These are phyloP conservation scores for Drosophila pseudoobscura DNA, from an alignment of 1,140 invertebrate genomes.

Conservation along the genomic window DNA sequence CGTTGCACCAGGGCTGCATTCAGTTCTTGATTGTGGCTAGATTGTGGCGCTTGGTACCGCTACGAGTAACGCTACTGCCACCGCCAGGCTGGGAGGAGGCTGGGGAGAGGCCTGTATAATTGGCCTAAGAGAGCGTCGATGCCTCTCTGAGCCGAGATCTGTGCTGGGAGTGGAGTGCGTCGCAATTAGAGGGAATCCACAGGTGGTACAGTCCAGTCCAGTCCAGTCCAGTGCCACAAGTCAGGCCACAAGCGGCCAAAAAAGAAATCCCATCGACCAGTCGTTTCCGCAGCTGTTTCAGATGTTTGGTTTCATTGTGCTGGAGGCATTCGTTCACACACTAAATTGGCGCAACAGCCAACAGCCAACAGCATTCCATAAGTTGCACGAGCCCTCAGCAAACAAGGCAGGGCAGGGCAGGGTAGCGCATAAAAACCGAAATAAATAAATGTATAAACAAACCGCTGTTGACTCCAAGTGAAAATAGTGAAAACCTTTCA, in stretches of 20 bases:
- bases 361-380: constrained; percentile 28
- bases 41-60: constrained; percentile 27
- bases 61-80: constrained; percentile 7
- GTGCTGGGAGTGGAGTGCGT: no score
- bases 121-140: no score
- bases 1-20: neutral
- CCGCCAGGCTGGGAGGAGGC: neutral
- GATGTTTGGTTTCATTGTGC: constrained; percentile 5
- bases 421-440: constrained; percentile 4
- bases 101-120: no score
- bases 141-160: no score
- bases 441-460: constrained; percentile 16
- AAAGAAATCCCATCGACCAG: constrained; percentile 13
- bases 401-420: constrained; percentile 1
- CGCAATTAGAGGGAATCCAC: no score
- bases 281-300: constrained; percentile 5
- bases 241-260: neutral
- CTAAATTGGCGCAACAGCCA: constrained; percentile 20
- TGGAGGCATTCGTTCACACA: neutral
- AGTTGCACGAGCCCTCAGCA: constrained; percentile 48
- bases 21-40: constrained; percentile 13
- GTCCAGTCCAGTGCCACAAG: no score
- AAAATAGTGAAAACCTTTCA: constrained; percentile 73
- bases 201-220: no score
- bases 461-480: constrained; percentile 42